Evolutionary conservation across 2,888 invertebrate genomes (phyloP).

Genomic region (Linnaemya vulpina): DNA sequence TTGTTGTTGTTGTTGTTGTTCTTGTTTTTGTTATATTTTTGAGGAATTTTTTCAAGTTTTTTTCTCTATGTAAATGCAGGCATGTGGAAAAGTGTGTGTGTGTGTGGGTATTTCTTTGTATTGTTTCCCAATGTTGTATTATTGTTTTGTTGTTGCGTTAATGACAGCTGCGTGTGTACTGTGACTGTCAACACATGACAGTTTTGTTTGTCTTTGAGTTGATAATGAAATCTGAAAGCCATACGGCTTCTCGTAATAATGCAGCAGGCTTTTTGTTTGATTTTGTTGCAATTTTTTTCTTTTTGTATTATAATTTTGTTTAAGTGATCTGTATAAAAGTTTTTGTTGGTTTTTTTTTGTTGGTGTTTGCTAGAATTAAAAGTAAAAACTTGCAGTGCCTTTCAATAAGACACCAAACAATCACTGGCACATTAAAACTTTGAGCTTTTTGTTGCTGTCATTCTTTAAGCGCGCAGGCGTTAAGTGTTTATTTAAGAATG

Average conservation of each 20-base stretch:
- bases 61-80: conserved; percentile 2
- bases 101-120: conserved; percentile 2
- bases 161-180: conserved; percentile 69
- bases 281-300: conserved; percentile 11
- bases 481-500: conserved; percentile 53
- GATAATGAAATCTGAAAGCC: conserved; percentile 71
- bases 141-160: conserved; percentile 53
- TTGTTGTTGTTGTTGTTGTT: too few relatives aligned
- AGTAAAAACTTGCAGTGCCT: conserved; percentile 5
- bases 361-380: neutral
- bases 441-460: conserved; percentile 39
- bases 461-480: conserved; percentile 59
- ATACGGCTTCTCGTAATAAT: conserved; percentile 64
- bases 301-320: neutral
- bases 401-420: conserved; percentile 30
- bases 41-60: neutral
- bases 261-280: conserved; percentile 34
- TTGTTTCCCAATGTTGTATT: conserved; percentile 16
- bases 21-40: neutral
- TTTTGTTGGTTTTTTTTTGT: conserved; percentile 18
- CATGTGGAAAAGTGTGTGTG: neutral
- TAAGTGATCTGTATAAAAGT: conserved; percentile 12
- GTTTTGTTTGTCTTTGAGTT: conserved; percentile 68
- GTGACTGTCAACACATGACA: conserved; percentile 71
- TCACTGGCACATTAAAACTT: conserved; percentile 13